Percentiles rank a stretch among this genome's conserved stretches.
phyloP scores from a whole-genome alignment of 2,888 invertebrate species.

The Linnaemya tessellans region DNA sequence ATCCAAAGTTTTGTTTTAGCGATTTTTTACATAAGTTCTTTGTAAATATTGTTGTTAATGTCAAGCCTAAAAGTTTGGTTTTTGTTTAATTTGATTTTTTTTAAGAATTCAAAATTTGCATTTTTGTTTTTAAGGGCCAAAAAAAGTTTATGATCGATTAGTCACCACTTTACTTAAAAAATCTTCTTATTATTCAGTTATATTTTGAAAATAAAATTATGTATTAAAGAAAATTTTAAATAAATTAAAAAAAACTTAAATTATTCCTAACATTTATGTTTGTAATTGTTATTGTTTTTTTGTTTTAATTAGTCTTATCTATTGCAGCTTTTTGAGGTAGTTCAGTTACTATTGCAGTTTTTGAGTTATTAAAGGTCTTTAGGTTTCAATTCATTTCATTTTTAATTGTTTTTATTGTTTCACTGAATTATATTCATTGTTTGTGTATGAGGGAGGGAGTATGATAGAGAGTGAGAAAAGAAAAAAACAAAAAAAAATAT shows the following conservation, averaged over 20 bases:
- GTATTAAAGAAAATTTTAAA: conserved; percentile 48
- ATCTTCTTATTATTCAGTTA: conserved; percentile 28
- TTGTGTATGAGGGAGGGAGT: conserved; percentile 13
- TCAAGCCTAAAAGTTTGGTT: conserved; percentile 73
- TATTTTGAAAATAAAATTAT: conserved; percentile 47
- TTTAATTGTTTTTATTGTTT: conserved; percentile 71
- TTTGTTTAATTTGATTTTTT: conserved; percentile 27
- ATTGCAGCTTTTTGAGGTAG: conserved; percentile 82
- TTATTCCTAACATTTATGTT: conserved; percentile 51
- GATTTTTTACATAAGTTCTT: conserved; percentile 76
- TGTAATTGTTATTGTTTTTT: conserved; percentile 63
- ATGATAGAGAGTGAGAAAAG: neutral
- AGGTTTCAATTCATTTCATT: conserved; percentile 69
- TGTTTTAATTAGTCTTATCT: conserved; percentile 71
- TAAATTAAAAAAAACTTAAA: conserved; percentile 42
- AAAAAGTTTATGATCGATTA: conserved; percentile 57
- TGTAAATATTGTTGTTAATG: conserved; percentile 75
- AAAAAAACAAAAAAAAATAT: neutral
- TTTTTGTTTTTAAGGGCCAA: conserved; percentile 65
- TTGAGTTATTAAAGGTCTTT: conserved; percentile 71
- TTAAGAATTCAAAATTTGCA: conserved; percentile 71
- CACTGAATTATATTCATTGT: conserved; percentile 69
- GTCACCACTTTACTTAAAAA: conserved; percentile 77
- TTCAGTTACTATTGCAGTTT: conserved; percentile 83
- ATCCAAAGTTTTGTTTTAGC: conserved; percentile 68